Base-by-base conservation (phyloP, 2,888 invertebrate genomes). In the Axea sp. region DNA sequence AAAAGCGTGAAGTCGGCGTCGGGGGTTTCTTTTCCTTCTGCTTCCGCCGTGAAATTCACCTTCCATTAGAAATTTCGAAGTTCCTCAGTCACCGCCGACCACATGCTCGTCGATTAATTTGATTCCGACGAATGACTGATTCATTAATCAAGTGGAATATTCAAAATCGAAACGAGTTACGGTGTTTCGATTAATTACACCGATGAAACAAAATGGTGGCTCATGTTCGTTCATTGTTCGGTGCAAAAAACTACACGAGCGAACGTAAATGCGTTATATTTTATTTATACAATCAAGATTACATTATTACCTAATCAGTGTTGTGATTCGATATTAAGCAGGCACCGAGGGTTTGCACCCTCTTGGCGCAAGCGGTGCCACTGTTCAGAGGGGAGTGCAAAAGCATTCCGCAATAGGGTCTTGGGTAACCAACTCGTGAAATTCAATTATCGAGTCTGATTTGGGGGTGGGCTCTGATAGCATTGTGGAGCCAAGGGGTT, bases 391-490 rank as follows among this genome's bases (percentile, higher is more conserved):
- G 73, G 75, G 79, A 77, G 76, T 76, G 78, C 65, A 55, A 51
- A 68, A 73, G 73, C 68, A 75, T 75, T 64, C 68, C 72, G 67
- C 77, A 76, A 65, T 75, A 77, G 80, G 83, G 84, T 82, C 83
- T 83, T 82, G 85, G 86, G 83, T 86, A 87, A 87, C 86, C 86
- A 87, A 86, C 86, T 87, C 84, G 86, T 87, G 86, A 87, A 87
- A 87, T 87, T 87, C 86, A 87, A 87, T 87, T 87, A 87, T 84
- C 84, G 84, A 85, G 86, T 84, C 81, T 82, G 72, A 68, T 71
- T 72, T 75, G 74, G 75, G 75, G 68, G 74, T 75, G 75, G 76
- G 75, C 43, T 71, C 62, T 60, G 72, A 72, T 75, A 75, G 75
- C 26, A 72, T 75, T 75, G 72, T 68, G 53, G 68, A 60, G 73